These are phyloP conservation scores for Mus spretus DNA, from an alignment of 2,797 vertebrate species.

Conservation along the genomic window DNA sequence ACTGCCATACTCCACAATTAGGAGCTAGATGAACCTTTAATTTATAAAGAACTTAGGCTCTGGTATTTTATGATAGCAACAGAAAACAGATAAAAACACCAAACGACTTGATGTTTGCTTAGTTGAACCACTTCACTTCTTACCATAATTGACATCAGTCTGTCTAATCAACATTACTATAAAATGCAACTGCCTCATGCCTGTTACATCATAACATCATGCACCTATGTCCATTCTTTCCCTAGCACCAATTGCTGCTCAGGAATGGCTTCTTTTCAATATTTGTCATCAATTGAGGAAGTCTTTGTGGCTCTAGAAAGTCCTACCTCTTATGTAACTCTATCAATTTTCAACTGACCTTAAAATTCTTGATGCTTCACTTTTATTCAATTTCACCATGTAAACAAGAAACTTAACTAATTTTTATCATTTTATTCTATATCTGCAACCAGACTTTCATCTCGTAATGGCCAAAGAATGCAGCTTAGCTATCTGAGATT, in stretches of 20 bases:
- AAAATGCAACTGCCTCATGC: not conserved
- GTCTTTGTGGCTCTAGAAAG: not conserved
- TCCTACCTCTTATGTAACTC: slow-evolving; percentile 1
- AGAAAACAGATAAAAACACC: not conserved
- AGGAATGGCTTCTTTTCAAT: not conserved
- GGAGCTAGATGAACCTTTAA: not conserved
- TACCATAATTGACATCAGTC: not conserved
- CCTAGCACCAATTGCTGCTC: not conserved
- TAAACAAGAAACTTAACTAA: not conserved
- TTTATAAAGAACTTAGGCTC: not conserved
- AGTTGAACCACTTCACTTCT: not conserved
- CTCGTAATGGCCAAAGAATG: not conserved
- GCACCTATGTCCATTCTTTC: not conserved
- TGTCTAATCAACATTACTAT: not conserved
- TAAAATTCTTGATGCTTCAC: not conserved
- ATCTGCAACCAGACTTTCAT: not conserved
- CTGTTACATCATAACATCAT: not conserved
- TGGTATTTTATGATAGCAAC: not conserved
- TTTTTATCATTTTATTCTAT: not conserved
- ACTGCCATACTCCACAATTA: not conserved
- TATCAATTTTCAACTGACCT: not conserved
- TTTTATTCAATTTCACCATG: not conserved
- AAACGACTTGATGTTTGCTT: not conserved
- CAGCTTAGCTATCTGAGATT: not conserved
- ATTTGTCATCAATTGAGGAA: not conserved